These are phyloP conservation scores for Dorcus parallelipipedus DNA, from an alignment of 2,888 invertebrate genomes.

Conservation along the genomic window DNA sequence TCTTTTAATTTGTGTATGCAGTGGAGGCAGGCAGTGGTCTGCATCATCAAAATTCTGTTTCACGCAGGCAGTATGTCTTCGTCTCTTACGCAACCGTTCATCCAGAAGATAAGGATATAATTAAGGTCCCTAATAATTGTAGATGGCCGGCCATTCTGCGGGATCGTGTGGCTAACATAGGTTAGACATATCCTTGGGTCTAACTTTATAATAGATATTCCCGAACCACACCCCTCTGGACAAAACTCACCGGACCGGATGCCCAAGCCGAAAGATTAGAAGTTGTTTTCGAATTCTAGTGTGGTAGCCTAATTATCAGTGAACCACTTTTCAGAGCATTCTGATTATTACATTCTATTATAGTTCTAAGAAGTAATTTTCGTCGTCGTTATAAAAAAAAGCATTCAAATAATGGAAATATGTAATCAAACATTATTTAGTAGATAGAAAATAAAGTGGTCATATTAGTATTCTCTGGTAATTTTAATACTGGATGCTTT, in stretches of 20 bases:
- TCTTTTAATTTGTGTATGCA: not conserved
- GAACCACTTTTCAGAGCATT: too few species aligned
- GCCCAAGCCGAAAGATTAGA: conserved; percentile 14
- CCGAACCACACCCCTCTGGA: conserved; percentile 24
- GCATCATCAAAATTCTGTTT: conserved; percentile 20
- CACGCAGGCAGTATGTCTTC: conserved; percentile 19
- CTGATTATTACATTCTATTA: too few species aligned
- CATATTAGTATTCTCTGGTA: too few species aligned
- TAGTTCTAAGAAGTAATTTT: too few species aligned
- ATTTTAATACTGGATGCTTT: too few species aligned
- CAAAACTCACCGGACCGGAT: conserved; percentile 14
- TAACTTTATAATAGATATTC: conserved; percentile 25
- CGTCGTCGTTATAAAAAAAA: too few species aligned
- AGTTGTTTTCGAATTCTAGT: conserved; percentile 3
- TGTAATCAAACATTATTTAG: too few species aligned
- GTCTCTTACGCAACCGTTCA: conserved; percentile 9
- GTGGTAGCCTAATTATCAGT: too few species aligned
- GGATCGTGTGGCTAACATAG: conserved; percentile 24
- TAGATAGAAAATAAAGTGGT: too few species aligned
- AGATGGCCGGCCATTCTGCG: conserved; percentile 21
- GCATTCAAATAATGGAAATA: too few species aligned
- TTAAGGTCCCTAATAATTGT: conserved; percentile 24
- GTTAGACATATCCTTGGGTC: conserved; percentile 21
- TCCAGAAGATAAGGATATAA: conserved; percentile 25
- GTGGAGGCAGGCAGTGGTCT: conserved; percentile 11